Evolutionary conservation across 1,140 invertebrate species (phyloP).

Genomic region (Drosophila repleta): DNA sequence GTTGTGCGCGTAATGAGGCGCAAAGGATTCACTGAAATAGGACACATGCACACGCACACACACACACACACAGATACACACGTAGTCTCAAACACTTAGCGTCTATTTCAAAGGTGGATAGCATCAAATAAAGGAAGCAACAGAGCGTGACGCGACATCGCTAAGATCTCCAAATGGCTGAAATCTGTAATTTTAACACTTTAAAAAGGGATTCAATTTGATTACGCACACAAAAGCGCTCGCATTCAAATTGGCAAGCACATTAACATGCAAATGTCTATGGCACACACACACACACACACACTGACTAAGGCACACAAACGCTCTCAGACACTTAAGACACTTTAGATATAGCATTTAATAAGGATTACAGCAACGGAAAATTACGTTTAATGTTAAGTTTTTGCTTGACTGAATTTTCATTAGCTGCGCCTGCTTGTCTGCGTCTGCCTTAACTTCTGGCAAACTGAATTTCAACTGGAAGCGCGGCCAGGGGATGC

Average conservation of each 20-base stretch:
- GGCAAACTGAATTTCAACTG: constrained; percentile 35
- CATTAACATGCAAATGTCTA: constrained; percentile 69
- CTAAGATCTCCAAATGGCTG: constrained; percentile 53
- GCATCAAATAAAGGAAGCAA: constrained; percentile 57
- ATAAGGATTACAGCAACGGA: constrained; percentile 70
- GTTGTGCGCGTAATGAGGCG: constrained; percentile 54
- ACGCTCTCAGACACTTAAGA: constrained; percentile 26
- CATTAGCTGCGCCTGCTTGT: constrained; percentile 40
- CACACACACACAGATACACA: background rate
- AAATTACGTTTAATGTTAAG: constrained; percentile 75
- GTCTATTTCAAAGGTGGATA: constrained; percentile 43
- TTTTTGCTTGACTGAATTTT: constrained; percentile 53
- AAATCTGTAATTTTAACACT: constrained; percentile 71
- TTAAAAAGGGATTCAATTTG: constrained; percentile 64
- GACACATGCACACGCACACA: background rate
- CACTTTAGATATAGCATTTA: constrained; percentile 58
- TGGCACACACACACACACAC: background rate
- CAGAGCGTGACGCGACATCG: constrained; percentile 47
- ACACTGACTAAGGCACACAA: background rate
- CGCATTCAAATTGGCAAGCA: constrained; percentile 61
- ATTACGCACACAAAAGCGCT: constrained; percentile 47
- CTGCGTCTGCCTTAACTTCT: constrained; percentile 22
- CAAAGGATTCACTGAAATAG: constrained; percentile 2
- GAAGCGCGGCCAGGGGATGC: background rate
- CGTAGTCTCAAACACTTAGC: background rate